A percentile compares a stretch with the other conserved stretches of the same genome.
These are phyloP conservation scores for Microhierax caerulescens DNA, from an alignment of 2,797 vertebrate species.

Conservation along the genomic window DNA sequence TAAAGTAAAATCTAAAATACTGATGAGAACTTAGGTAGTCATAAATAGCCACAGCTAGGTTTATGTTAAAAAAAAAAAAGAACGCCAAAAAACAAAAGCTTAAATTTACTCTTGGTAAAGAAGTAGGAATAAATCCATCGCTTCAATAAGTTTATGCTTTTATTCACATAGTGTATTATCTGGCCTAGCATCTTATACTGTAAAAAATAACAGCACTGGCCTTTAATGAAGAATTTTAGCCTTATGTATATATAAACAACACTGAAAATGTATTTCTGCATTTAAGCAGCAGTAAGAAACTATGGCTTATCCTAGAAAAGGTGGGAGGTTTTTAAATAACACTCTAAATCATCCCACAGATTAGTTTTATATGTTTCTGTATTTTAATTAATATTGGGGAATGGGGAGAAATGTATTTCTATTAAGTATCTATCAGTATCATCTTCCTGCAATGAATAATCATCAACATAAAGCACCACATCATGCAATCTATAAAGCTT, in stretches of 20 bases:
- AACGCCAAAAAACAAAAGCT: neutral
- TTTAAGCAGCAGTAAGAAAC: neutral
- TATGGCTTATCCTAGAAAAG: neutral
- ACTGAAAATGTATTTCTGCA: neutral
- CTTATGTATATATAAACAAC: neutral
- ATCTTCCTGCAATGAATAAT: neutral
- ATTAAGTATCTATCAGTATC: neutral
- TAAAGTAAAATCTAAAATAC: neutral
- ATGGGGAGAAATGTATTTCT: neutral
- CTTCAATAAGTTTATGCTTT: neutral
- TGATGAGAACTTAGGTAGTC: neutral
- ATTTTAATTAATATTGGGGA: neutral
- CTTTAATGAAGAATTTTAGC: neutral
- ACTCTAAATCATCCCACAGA: neutral
- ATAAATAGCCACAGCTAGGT: neutral
- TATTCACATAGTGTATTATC: neutral
- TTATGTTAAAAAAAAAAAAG: neutral
- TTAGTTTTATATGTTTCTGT: neutral
- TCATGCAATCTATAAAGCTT: neutral
- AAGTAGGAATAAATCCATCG: neutral
- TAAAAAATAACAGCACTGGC: neutral
- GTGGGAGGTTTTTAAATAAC: fast-evolving
- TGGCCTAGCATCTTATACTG: neutral
- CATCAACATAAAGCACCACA: neutral
- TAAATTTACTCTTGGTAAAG: neutral